phyloP scores from a whole-genome alignment of 2,113 vertebrate species.

The Gasterosteus nipponicus region DNA sequence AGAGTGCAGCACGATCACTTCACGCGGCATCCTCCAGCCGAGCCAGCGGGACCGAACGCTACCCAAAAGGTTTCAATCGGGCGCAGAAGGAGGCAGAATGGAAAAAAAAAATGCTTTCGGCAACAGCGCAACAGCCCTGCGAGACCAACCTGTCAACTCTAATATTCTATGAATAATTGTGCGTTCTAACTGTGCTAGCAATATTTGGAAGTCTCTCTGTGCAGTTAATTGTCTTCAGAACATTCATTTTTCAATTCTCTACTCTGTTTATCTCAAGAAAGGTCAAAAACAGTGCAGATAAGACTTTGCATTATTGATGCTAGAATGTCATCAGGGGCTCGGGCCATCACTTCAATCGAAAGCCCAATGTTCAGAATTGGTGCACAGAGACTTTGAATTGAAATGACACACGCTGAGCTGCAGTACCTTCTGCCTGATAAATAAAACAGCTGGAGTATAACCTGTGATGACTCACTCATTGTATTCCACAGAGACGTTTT shows the following conservation, averaged over 20 bases:
- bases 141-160: not conserved
- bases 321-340: slow-evolving; percentile 37
- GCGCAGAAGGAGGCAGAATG: not conserved
- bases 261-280: slow-evolving; percentile 22
- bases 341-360: slow-evolving; percentile 1
- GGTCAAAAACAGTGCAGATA: slow-evolving; percentile 30
- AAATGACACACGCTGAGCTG: slow-evolving; percentile 25
- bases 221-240: slow-evolving; percentile 21
- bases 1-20: not conserved
- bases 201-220: slow-evolving; percentile 17
- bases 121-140: not conserved
- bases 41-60: not conserved
- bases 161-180: slow-evolving; percentile 3
- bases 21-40: not conserved
- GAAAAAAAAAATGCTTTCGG: not conserved
- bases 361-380: slow-evolving; percentile 22
- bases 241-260: slow-evolving; percentile 24
- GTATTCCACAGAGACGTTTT: slow-evolving; percentile 4
- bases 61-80: not conserved
- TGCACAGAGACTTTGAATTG: slow-evolving; percentile 40
- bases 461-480: not conserved
- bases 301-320: slow-evolving; percentile 53
- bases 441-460: slow-evolving; percentile 27
- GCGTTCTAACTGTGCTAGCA: not conserved
- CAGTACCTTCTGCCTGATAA: not conserved